Percentiles rank a stretch among this genome's conserved stretches.
Conservation (phyloP, 2,113 vertebrate genomes). For the Heptranchias perlo region DNA sequence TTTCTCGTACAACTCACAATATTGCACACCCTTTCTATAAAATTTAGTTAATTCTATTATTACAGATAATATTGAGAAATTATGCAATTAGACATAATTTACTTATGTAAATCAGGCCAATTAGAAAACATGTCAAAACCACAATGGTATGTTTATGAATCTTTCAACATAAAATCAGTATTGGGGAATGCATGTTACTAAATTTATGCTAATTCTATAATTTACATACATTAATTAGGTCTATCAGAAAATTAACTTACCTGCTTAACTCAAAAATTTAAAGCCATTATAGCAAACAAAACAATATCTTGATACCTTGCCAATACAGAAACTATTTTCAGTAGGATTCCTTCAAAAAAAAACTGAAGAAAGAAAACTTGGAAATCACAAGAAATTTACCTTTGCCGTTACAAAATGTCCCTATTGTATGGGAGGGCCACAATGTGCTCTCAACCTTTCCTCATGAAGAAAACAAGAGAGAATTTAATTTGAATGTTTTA, state of each 20-base stretch:
- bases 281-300: neutral
- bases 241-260: constrained; percentile 10
- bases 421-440: neutral
- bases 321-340: neutral
- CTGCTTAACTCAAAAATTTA: neutral
- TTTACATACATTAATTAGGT: constrained; percentile 17
- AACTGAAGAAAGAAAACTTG: neutral
- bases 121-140: constrained; percentile 27
- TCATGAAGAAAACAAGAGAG: neutral
- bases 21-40: neutral
- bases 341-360: neutral
- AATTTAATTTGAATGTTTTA: neutral
- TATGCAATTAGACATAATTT: constrained; percentile 9
- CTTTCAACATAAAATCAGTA: constrained; percentile 31
- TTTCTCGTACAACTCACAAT: neutral
- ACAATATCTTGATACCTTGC: neutral
- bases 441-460: neutral
- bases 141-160: constrained; percentile 29
- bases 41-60: neutral
- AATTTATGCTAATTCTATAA: constrained; percentile 12
- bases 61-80: constrained; percentile 26
- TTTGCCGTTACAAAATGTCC: neutral
- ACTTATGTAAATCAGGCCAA: constrained; percentile 33
- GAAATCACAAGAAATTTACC: neutral
- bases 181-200: neutral